These are phyloP conservation scores for Punctoribates punctum DNA, from an alignment of 2,888 invertebrate genomes.

Conservation along the genomic window DNA sequence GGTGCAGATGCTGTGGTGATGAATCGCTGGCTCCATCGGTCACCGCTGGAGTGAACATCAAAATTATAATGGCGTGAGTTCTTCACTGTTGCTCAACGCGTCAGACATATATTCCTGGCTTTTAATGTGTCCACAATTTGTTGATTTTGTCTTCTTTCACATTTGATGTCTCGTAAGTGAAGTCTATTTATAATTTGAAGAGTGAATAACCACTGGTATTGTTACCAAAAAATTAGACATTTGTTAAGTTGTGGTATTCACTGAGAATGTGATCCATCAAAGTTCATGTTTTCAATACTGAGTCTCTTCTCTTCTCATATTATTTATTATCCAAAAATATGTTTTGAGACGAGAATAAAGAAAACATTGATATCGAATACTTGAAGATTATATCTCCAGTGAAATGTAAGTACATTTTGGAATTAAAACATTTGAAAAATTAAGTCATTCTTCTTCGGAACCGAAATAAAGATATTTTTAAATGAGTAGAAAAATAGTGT, in stretches of 20 bases:
- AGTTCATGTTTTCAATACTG: neutral
- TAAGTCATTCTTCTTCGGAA: neutral
- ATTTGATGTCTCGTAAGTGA: too few relatives aligned
- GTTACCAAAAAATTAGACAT: too few relatives aligned
- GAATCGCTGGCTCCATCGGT: conserved; percentile 30
- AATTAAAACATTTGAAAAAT: neutral
- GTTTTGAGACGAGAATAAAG: neutral
- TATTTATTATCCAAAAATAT: neutral
- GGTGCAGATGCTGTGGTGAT: neutral
- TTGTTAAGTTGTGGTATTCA: too few relatives aligned
- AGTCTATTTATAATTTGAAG: too few relatives aligned
- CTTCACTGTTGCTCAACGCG: conserved; percentile 17
- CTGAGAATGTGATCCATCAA: neutral
- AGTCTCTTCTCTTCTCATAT: neutral
- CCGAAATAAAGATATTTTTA: neutral
- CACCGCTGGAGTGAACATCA: conserved; percentile 8
- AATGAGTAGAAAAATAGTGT: neutral
- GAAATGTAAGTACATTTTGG: neutral
- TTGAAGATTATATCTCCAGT: neutral
- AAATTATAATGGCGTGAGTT: conserved; percentile 26
- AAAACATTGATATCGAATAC: neutral
- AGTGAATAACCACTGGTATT: too few relatives aligned
- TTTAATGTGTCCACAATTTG: too few relatives aligned
- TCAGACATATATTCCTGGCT: too few relatives aligned
- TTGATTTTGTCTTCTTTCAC: too few relatives aligned